phyloP scores from a whole-genome alignment of 2,888 invertebrate genomes.

The Rhagonycha fulva region DNA sequence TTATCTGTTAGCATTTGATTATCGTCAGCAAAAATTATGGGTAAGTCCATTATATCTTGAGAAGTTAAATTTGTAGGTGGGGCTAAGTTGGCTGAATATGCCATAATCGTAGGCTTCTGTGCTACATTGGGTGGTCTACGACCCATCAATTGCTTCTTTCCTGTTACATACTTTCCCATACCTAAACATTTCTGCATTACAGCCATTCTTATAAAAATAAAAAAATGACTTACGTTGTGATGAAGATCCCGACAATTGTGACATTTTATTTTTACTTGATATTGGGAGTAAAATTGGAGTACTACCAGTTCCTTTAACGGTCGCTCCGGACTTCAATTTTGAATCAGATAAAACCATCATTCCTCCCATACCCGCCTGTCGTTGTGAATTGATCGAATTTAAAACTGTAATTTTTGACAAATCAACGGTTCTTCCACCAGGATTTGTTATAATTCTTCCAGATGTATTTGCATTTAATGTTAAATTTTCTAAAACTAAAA shows the following conservation, averaged over 20 bases:
- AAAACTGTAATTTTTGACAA: conserved; percentile 48
- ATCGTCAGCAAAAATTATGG: conserved; percentile 69
- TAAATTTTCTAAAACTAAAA: conserved; percentile 52
- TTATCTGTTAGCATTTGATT: conserved; percentile 47
- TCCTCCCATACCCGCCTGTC: conserved; percentile 36
- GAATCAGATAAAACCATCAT: conserved; percentile 52
- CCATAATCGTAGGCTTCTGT: conserved; percentile 33
- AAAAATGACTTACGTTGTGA: conserved; percentile 15
- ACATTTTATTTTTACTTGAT: conserved; percentile 16
- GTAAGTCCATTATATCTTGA: conserved; percentile 66
- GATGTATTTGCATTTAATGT: conserved; percentile 41
- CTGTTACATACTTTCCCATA: conserved; percentile 48
- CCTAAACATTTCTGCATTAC: conserved; percentile 29
- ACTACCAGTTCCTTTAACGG: conserved; percentile 34
- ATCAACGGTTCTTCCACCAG: conserved; percentile 45
- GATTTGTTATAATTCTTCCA: conserved; percentile 43
- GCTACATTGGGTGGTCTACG: conserved; percentile 40
- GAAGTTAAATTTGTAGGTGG: conserved; percentile 57
- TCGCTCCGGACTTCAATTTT: conserved; percentile 42
- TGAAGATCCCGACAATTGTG: neutral
- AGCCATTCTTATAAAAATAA: neutral
- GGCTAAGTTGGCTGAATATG: conserved; percentile 39
- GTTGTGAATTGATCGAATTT: conserved; percentile 39
- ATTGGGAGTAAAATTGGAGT: conserved; percentile 37
- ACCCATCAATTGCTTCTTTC: conserved; percentile 47